phyloP scores from a whole-genome alignment of 2,797 vertebrate species.

The Enteromius fasciolatus region DNA sequence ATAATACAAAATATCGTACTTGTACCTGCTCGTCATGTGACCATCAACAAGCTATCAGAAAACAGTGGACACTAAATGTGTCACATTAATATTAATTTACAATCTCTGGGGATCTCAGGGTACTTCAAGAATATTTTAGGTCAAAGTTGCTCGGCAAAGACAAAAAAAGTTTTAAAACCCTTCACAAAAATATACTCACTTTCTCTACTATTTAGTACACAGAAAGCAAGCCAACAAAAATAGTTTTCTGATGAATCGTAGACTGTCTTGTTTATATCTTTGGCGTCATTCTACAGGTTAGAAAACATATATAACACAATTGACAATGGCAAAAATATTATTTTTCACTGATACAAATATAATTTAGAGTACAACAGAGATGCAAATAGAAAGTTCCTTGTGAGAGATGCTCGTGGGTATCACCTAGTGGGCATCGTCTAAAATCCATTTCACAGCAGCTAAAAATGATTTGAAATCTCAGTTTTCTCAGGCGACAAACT shows the following conservation, averaged over 20 bases:
- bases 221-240: not conserved
- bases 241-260: not conserved
- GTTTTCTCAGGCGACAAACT: not conserved
- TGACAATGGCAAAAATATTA: not conserved
- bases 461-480: not conserved
- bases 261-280: too few relatives aligned
- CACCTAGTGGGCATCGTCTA: not conserved
- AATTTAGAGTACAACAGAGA: not conserved
- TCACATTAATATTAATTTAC: not conserved
- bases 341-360: not conserved
- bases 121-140: not conserved
- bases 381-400: not conserved
- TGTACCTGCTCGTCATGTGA: not conserved
- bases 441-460: not conserved
- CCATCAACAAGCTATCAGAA: not conserved
- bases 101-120: not conserved
- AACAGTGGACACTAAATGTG: not conserved
- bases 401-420: conserved; percentile 1
- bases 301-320: too few relatives aligned
- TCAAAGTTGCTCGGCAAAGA: not conserved
- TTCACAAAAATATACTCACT: not conserved
- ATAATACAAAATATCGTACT: not conserved
- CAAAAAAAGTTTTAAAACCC: not conserved
- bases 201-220: not conserved
- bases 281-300: too few relatives aligned